These are phyloP conservation scores for Eutolmus rufibarbis DNA, from an alignment of 2,888 invertebrate genomes.

Conservation along the genomic window DNA sequence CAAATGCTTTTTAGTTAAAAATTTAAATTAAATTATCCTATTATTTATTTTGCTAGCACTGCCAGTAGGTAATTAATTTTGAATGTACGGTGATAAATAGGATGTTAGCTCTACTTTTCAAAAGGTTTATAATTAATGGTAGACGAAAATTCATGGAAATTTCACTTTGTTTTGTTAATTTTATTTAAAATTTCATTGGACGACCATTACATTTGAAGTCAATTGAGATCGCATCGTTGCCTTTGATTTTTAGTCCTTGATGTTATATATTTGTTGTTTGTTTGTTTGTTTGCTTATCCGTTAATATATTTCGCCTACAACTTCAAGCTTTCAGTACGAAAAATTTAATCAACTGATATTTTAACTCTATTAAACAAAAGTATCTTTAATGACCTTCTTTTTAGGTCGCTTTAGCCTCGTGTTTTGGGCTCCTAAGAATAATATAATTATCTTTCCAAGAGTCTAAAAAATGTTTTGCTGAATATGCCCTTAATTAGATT, in stretches of 20 bases:
- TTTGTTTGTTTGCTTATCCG: too few relatives aligned
- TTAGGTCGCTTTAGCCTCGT: too few relatives aligned
- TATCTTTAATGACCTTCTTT: too few relatives aligned
- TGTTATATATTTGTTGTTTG: background rate
- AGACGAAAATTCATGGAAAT: background rate
- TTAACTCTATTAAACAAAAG: too few relatives aligned
- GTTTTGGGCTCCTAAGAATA: too few relatives aligned
- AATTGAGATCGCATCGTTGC: background rate
- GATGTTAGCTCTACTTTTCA: background rate
- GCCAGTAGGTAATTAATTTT: background rate
- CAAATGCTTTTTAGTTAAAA: conserved; percentile 9
- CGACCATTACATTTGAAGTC: background rate
- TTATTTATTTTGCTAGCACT: background rate
- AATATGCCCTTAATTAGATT: too few relatives aligned
- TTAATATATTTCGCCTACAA: too few relatives aligned
- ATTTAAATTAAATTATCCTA: background rate
- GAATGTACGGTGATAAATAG: background rate
- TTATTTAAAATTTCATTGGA: background rate
- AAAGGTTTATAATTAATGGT: background rate
- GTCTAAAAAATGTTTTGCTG: too few relatives aligned
- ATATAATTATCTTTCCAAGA: too few relatives aligned
- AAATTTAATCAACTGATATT: too few relatives aligned
- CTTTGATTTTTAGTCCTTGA: background rate
- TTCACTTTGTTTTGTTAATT: background rate
- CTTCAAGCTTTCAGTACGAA: too few relatives aligned